A percentile compares a stretch with the other conserved stretches of the same genome.
These are phyloP conservation scores for Pempheris klunzingeri DNA, from an alignment of 2,797 vertebrate species.

Conservation along the genomic window DNA sequence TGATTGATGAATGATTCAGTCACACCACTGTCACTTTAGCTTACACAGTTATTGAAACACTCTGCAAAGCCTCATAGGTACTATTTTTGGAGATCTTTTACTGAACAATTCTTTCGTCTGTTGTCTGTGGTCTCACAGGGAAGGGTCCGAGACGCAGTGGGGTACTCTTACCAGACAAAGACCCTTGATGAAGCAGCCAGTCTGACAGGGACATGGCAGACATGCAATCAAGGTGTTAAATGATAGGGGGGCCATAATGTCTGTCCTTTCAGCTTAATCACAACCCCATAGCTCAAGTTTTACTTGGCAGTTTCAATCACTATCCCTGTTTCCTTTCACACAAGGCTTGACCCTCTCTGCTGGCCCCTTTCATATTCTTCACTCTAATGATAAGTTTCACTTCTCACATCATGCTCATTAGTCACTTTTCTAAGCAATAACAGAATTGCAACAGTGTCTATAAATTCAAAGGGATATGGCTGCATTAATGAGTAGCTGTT, in stretches of 20 bases:
- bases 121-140: conserved; percentile 56
- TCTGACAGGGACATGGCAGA: conserved; percentile 75
- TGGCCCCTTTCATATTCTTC: conserved; percentile 59
- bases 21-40: not conserved
- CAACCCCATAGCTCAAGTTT: conserved; percentile 71
- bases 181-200: conserved; percentile 72
- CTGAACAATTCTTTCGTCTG: conserved; percentile 12
- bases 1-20: no score
- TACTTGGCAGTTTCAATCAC: conserved; percentile 73
- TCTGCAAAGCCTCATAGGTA: not conserved
- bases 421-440: conserved; percentile 74
- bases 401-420: conserved; percentile 79
- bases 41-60: not conserved
- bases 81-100: conserved; percentile 31
- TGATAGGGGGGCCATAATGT: conserved; percentile 70
- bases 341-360: conserved; percentile 69
- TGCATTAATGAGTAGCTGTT: conserved; percentile 62
- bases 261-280: conserved; percentile 79
- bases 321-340: conserved; percentile 61
- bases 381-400: conserved; percentile 79
- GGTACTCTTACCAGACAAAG: conserved; percentile 67
- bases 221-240: conserved; percentile 82
- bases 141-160: conserved; percentile 39
- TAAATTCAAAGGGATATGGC: conserved; percentile 65
- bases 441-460: conserved; percentile 47